Evolutionary conservation across 2,797 vertebrate species (phyloP).

Genomic region (Buceros bicornis): DNA sequence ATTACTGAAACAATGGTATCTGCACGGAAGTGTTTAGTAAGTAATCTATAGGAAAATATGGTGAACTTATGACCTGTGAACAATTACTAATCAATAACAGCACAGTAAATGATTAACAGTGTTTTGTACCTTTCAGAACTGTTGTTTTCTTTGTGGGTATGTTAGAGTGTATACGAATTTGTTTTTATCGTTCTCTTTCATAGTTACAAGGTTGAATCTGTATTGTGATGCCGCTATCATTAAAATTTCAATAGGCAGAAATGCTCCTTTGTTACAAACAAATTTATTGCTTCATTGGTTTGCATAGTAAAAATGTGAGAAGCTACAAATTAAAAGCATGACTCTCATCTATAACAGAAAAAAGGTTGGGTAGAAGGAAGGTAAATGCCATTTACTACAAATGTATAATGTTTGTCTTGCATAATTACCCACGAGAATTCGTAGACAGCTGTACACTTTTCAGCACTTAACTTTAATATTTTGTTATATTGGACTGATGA

Average conservation of each 20-base stretch:
- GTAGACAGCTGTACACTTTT: slow-evolving; percentile 1
- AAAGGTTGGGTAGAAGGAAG: slow-evolving; percentile 16
- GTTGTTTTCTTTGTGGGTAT: neutral
- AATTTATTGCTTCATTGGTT: slow-evolving; percentile 76
- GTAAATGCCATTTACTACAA: slow-evolving; percentile 53
- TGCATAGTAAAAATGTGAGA: slow-evolving; percentile 71
- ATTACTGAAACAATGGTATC: neutral
- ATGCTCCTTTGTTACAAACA: slow-evolving; percentile 66
- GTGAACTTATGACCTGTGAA: neutral
- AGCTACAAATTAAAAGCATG: slow-evolving; percentile 68
- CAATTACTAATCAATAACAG: neutral
- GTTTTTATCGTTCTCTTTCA: slow-evolving; percentile 43
- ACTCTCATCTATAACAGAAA: slow-evolving; percentile 31
- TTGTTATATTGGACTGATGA: slow-evolving; percentile 9
- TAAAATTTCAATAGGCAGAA: slow-evolving; percentile 56
- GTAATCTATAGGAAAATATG: neutral
- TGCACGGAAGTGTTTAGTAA: neutral
- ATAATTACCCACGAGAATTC: slow-evolving; percentile 61
- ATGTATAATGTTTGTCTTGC: slow-evolving; percentile 50
- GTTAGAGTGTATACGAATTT: neutral
- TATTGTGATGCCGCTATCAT: slow-evolving; percentile 27
- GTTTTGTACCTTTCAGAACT: slow-evolving; percentile 1
- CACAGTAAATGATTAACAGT: neutral
- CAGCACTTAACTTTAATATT: slow-evolving; percentile 16
- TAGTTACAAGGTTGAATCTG: slow-evolving; percentile 51